Conservation (phyloP, 2,888 invertebrate genomes). For the Celastrina argiolus region DNA sequence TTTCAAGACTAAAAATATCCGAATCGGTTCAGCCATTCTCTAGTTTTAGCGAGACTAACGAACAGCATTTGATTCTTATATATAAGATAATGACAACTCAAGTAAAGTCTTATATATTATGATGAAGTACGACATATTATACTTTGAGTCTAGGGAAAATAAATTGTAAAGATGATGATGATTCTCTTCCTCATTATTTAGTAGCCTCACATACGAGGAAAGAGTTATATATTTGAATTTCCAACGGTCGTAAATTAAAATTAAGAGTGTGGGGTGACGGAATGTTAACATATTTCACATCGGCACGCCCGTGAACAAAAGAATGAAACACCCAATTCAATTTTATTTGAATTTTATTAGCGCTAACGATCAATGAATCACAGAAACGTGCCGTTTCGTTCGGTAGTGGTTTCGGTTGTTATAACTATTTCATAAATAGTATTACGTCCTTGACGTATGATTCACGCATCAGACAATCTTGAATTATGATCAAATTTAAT, state of each 20-base stretch:
- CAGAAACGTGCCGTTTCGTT: neutral
- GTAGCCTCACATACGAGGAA: neutral
- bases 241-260: neutral
- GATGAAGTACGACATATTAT: too few species aligned
- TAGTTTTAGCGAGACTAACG: too few species aligned
- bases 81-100: too few species aligned
- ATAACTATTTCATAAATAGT: too few species aligned
- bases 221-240: neutral
- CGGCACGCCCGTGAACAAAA: neutral
- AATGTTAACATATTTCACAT: conserved; percentile 8
- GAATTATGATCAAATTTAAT: too few species aligned
- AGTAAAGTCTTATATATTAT: too few species aligned
- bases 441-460: too few species aligned
- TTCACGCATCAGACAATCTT: too few species aligned
- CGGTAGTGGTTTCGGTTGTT: neutral
- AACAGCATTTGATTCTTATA: too few species aligned
- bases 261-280: neutral
- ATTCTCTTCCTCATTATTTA: neutral
- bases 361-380: neutral
- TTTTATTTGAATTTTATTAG: neutral
- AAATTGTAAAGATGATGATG: neutral
- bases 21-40: too few species aligned
- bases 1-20: too few species aligned
- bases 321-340: neutral
- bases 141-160: too few species aligned